Conservation (phyloP, 2,113 vertebrate species). For the Pluvianellus socialis region DNA sequence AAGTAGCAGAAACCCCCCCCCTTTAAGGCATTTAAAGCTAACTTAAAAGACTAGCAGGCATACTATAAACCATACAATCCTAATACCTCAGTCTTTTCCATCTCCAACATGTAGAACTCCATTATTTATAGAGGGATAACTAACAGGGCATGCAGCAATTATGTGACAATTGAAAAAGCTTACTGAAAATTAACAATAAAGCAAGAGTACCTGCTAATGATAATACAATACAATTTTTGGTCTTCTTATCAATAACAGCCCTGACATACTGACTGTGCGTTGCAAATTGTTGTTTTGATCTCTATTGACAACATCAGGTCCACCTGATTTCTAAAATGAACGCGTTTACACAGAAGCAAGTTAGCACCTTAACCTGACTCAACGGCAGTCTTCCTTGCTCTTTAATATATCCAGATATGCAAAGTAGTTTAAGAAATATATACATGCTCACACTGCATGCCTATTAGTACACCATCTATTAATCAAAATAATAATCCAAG, state of each 20-base stretch:
- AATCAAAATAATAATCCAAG: background rate
- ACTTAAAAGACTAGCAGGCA: background rate
- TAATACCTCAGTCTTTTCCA: background rate
- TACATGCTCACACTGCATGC: background rate
- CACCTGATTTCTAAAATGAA: conserved; percentile 37
- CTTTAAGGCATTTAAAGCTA: background rate
- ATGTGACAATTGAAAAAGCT: background rate
- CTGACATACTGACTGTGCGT: background rate
- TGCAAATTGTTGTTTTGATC: conserved; percentile 49
- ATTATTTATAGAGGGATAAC: background rate
- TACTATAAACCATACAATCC: background rate
- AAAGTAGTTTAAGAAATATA: background rate
- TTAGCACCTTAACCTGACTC: background rate
- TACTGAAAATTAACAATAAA: background rate
- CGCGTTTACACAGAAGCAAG: background rate
- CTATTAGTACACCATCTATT: background rate
- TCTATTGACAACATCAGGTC: conserved; percentile 22
- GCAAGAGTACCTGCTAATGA: background rate
- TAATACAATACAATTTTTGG: background rate
- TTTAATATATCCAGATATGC: background rate
- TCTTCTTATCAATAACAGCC: conserved; percentile 21
- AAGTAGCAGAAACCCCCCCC: background rate
- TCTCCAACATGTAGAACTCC: background rate
- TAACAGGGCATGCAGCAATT: conserved; percentile 7
- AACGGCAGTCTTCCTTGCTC: background rate